Base-by-base conservation (phyloP, 2,113 vertebrate genomes). In the Origma solitaria region DNA sequence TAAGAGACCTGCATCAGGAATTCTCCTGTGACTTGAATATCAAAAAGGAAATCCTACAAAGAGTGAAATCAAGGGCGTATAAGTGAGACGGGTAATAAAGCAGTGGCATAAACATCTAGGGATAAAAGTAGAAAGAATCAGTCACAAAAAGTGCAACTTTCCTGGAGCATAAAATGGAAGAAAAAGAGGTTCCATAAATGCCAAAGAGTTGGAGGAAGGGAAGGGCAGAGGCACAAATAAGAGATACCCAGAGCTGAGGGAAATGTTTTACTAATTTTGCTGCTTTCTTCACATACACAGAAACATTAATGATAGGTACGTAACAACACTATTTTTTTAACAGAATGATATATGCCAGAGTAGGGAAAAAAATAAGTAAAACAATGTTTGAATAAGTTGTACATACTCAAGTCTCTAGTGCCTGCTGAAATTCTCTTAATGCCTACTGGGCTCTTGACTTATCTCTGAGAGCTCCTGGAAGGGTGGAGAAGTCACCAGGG, bases 21-120 rank as follows among this genome's bases (percentile, higher is more conserved):
- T 90, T 70, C 92, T 94, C 77, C 47, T 62, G 60, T 86, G 91
- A 86, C 86, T 47, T 75, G 88, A 95, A 88, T 94, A 78, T 60
- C 65, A 90, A 88, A 88, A 81, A 78, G 56, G 47, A 84, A 90
- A 92, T 78, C 21, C 40, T 82, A 54, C 65, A 10, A 47, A 82
- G 70, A 65, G 10, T 62, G 83, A 92, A 95, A 86, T 45, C 42
- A 94, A 87, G 86, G 60, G 51, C 50, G 70, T 45, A 2, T 20
- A 73, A 92, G 75, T 54, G 62, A 92, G 45, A 61, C 49, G 65
- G 86, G 71, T 90, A 81, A 83, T 69, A 92, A 81, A 90, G 50
- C 18, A 45, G 50, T 38, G 70, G 42, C 9, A 11, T 66, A 88
- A 90, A 54, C 11, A 83, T 70, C 58, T 73, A 75, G 38, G 62